Evolutionary conservation across 2,888 invertebrate species (phyloP), one percentile per base, ranked within the genome.

Genomic region (Plusia festucae): DNA sequence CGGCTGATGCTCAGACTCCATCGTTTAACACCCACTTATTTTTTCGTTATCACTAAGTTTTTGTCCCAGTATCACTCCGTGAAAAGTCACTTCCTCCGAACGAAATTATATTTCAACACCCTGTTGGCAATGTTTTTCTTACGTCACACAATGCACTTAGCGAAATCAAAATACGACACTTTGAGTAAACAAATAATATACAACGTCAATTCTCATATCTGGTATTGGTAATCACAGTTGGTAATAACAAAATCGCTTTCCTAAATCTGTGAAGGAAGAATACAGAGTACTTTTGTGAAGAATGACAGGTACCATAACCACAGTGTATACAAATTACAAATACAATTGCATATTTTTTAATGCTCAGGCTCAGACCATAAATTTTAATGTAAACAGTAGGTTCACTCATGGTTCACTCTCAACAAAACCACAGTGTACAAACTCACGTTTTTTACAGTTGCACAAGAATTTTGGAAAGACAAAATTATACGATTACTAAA

Each of bases 1-100:
- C 13, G 93, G 93, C 79, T 93, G 93, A 79, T 90, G 91, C 68
- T 93, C 91, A 1, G 91, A 90, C 76, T 93, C 91, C 93, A 93
- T 92, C 63, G 70, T 78, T 56, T 65, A 65, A 72, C 76, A 79
- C 77, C 68, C 76, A 70, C 70, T 59, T 62, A 56, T 57, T 27
- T 51, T 75, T 69, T 70, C 55, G 75, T 64, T 80, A 78, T 63
- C 81, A 79, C 75, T 9, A 74, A 78, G 53, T 71, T 60, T 59
- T 18, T 60, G 51, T 61, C 56, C 53, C 63, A 63, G 56, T 72
- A 79, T 53, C 57, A 64, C 60, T 67, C 46, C 65, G 59, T 62
- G 61, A 79, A 79, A 79, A 73, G 82, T 81, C 79, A 79, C 79
- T 79, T 65, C 65, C 73, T 79, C 52, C 30, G 54, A 59, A 55